Evolutionary conservation across 2,888 invertebrate species (phyloP), one percentile per base, ranked within the genome.

Genomic region (Sphinx pinastri): DNA sequence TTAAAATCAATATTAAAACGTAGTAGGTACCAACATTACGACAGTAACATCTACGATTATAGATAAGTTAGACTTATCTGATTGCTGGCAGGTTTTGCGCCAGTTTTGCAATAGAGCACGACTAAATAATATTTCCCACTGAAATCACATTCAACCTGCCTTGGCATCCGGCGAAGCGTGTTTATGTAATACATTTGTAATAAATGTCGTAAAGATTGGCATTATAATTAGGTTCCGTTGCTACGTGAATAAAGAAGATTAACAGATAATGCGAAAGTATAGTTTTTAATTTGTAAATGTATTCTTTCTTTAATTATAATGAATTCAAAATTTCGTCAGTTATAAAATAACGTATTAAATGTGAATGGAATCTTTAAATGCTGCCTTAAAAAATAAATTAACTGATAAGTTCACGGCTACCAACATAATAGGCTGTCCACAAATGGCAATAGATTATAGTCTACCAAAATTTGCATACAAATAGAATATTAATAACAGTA

Each of bases 81-180:
- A 63, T 63, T 6, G 63, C 63, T 63, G 47, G 63, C 63, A 49
- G 63, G 63, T 63, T 49, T 63, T 47, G 63, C 63, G 63, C 63
- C 63, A 63, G 63, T 63, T 63, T 63, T 47, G 63, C 49, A 63
- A 63, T 49, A 63, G 63, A 63, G 63, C 63, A 49, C 63, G 47
- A 19, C 19, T 63, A 63, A 63, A 63, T 63, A 19, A 63, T 63
- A 63, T 63, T 63, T 63, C 63, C 63, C 19, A 63, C 63, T 63
- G 49, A 63, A 63, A 19, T 49, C 49, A 47, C 13, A 49, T 49
- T 7, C 63, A 49, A 63, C 49, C 63, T 63, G 63, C 47, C 16
- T 49, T 11, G 19, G 13, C 63, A 63, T 63, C 63, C 63, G 63
- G 63, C 63, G 63, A 11, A 19, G 63, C 63, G 49, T 55, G 55